These are phyloP conservation scores for Gallinago stenura DNA, from an alignment of 2,797 vertebrate species.

Conservation along the genomic window DNA sequence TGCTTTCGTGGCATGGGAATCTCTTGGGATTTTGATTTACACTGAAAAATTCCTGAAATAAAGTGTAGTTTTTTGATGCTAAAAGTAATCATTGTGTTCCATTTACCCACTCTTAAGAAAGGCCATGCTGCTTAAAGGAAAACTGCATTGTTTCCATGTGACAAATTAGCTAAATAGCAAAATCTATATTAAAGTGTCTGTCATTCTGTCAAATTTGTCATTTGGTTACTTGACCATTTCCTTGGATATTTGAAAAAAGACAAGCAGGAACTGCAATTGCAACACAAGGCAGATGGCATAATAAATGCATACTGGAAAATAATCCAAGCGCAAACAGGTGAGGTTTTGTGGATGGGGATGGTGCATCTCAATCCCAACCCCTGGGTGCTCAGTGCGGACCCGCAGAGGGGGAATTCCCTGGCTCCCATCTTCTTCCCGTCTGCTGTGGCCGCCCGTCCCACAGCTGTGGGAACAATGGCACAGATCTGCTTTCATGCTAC, in stretches of 20 bases:
- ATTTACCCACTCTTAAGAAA: neutral
- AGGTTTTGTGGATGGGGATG: neutral
- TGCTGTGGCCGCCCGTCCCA: neutral
- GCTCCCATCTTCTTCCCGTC: neutral
- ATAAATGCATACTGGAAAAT: neutral
- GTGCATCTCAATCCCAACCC: fast-evolving
- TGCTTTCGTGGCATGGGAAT: neutral
- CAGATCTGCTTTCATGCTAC: neutral
- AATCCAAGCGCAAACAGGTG: fast-evolving
- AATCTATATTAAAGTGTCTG: neutral
- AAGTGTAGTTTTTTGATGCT: neutral
- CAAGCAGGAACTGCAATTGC: neutral
- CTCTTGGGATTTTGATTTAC: neutral
- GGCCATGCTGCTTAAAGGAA: neutral
- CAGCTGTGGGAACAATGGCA: neutral
- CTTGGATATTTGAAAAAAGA: neutral
- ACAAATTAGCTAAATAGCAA: neutral
- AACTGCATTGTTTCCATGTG: neutral
- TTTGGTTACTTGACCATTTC: slow-evolving; percentile 3
- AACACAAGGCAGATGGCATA: neutral
- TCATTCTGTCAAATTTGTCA: neutral
- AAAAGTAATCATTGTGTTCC: neutral
- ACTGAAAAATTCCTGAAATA: neutral
- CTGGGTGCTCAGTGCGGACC: neutral
- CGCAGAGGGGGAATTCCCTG: neutral